Evolutionary conservation across 2,888 invertebrate genomes (phyloP), one percentile per base, ranked within the genome.

Genomic region (Plagodis pulveraria): DNA sequence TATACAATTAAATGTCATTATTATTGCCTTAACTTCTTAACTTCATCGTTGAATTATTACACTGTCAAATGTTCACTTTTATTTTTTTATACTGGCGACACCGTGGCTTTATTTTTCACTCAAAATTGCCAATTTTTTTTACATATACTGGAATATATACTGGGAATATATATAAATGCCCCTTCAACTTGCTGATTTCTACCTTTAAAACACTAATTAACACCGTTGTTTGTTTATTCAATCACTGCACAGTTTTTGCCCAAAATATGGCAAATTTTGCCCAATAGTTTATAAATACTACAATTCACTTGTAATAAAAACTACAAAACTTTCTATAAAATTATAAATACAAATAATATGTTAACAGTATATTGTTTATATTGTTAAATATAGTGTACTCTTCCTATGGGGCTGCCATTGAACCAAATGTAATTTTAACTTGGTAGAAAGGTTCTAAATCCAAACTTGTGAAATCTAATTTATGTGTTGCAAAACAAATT

Each of bases 231-330:
- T 9, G 8, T 40, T 10, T 6, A 40, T 40, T 42, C 8, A 11
- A 35, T 34, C 41, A 50, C 50, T 34, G n/a, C 41, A 48, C 38
- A 40, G 40, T 40, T 49, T 38, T 49, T 40, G 22, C 22, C 22
- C 22, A 22, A 22, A 9, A 12, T 33, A n/a, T 50, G 50, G 50
- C 50, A 42, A 60, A 11, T 12, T 9, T 42, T 42, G 6, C 10
- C 45, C 34, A 38, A 22, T 22, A 22, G 22, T 22, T 22, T 22
- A 22, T 22, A 22, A 22, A 22, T 22, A 22, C 22, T 22, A 2
- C 22, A 22, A 22, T 22, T 22, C 22, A 22, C 22, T 4, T 22
- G 22, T 22, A 22, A 22, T 22, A 22, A 22, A 22, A 2, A 22
- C 33, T 34, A 45, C 10, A n/a, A 43, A 43, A 22, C 7, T 43